Base-by-base conservation (phyloP, 2,113 vertebrate species). In the Corydoras maculifer region DNA sequence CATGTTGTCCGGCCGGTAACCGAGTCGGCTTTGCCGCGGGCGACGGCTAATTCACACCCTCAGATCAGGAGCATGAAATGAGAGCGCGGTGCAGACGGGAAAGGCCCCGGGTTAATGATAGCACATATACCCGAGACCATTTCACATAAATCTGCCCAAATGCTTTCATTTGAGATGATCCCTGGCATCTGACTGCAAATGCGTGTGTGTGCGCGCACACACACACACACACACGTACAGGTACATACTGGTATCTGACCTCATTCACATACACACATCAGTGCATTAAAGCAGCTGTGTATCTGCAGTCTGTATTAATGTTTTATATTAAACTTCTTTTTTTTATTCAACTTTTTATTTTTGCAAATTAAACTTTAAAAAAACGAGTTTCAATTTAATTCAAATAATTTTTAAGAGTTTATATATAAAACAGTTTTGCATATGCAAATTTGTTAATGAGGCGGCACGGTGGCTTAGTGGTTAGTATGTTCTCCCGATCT, bases 11-110 rank as follows among this genome's bases (percentile, higher is more conserved):
- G 85, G 84, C 83, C 86, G 78, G 85, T 87, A 87, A 88, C 84
- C 86, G 83, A 88, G 85, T 86, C 86, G 85, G 86, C 78, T 81
- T 59, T 81, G 86, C 89, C 82, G 30, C 58, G 79, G 83, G 86
- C 84, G 54, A 81, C 80, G 85, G 86, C 85, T 88, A 87, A 89
- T 88, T 88, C 86, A 85, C 86, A 88, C 83, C 89, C 87, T 89
- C 83, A 89, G 88, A 90, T 90, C 87, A 86, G 73, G 80, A 87
- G 87, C 89, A 90, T 91, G 88, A 91, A 91, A 91, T 90, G 87
- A 90, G 86, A 86, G 87, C 82, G 65, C 61, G 48, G 72, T 72
- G 85, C 82, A 83, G 86, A 80, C 79, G 86, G 79, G 70, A 83
- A 87, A 84, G 85, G 83, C 88, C 87, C 63, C 78, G 48, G 87